These are phyloP conservation scores for Drosophila rufa DNA, from an alignment of 1,140 invertebrate species.

Conservation along the genomic window DNA sequence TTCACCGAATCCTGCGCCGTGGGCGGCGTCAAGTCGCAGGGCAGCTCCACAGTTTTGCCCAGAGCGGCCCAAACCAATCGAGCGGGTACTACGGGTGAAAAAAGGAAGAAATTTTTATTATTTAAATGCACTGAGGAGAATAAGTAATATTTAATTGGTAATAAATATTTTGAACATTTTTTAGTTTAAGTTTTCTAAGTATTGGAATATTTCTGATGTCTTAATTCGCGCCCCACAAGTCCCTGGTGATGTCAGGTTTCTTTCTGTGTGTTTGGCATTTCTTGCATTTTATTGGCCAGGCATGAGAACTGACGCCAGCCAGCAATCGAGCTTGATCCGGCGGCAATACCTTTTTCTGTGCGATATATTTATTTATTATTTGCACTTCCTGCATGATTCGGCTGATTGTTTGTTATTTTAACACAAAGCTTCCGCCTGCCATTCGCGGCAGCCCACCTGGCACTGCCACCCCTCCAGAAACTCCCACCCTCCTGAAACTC, in stretches of 20 bases:
- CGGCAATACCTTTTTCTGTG: slow-evolving; percentile 42
- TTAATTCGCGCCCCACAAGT: background rate
- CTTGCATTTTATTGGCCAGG: slow-evolving; percentile 28
- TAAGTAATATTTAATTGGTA: background rate
- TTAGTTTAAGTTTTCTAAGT: no score
- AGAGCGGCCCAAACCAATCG: slow-evolving; percentile 90
- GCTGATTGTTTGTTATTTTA: slow-evolving; percentile 83
- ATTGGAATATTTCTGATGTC: no score
- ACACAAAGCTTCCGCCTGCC: slow-evolving; percentile 76
- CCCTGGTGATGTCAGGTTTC: slow-evolving; percentile 1
- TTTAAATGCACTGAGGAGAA: background rate
- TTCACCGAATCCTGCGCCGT: slow-evolving; percentile 90
- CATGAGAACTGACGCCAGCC: slow-evolving; percentile 45
- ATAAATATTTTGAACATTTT: no score
- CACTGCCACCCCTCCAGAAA: background rate
- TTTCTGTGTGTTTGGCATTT: background rate
- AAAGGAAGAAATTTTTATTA: slow-evolving; percentile 23
- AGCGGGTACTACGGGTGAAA: slow-evolving; percentile 86
- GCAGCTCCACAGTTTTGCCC: slow-evolving; percentile 90
- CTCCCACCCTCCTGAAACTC: slow-evolving; percentile 1
- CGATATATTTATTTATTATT: slow-evolving; percentile 83
- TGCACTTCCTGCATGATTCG: slow-evolving; percentile 82
- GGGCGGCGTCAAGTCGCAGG: slow-evolving; percentile 92
- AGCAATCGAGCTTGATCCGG: slow-evolving; percentile 32
- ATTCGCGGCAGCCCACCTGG: slow-evolving; percentile 29